Conservation (phyloP, 1,140 invertebrate genomes). For the Pantala flavescens region DNA sequence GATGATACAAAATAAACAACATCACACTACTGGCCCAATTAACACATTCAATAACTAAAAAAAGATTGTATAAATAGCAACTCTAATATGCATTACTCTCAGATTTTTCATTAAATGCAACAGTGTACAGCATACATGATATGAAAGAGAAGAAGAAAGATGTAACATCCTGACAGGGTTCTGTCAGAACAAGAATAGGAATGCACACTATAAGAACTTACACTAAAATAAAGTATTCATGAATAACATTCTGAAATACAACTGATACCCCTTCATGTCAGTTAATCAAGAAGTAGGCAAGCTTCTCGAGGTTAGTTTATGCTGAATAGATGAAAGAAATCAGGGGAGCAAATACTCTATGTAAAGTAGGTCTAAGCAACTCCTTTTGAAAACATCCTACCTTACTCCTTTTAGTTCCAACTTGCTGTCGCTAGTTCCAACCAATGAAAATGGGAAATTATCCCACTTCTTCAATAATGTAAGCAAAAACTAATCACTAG, state of each 20-base stretch:
- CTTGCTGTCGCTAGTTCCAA: not conserved
- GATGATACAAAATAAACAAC: not conserved
- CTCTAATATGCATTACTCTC: conserved; percentile 1
- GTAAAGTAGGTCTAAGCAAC: not conserved
- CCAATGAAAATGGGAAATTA: not conserved
- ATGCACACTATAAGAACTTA: not conserved
- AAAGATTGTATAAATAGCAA: not conserved
- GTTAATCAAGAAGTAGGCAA: conserved; percentile 6
- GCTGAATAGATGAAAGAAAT: not conserved
- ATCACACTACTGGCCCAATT: conserved; percentile 8
- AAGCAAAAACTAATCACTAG: conserved; percentile 2
- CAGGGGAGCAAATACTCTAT: not conserved
- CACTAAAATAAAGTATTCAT: not conserved
- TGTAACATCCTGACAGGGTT: not conserved
- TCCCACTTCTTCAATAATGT: not conserved
- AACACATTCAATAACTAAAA: not conserved
- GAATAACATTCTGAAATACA: conserved; percentile 10
- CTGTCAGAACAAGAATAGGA: not conserved
- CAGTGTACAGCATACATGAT: conserved; percentile 6
- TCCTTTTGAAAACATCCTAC: not conserved
- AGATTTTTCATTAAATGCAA: not conserved
- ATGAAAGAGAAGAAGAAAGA: not conserved
- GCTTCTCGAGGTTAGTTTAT: conserved; percentile 1
- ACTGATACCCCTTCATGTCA: not conserved
- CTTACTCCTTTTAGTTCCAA: not conserved